phyloP scores from a whole-genome alignment of 2,888 invertebrate species.

The Rhagonycha fulva region DNA sequence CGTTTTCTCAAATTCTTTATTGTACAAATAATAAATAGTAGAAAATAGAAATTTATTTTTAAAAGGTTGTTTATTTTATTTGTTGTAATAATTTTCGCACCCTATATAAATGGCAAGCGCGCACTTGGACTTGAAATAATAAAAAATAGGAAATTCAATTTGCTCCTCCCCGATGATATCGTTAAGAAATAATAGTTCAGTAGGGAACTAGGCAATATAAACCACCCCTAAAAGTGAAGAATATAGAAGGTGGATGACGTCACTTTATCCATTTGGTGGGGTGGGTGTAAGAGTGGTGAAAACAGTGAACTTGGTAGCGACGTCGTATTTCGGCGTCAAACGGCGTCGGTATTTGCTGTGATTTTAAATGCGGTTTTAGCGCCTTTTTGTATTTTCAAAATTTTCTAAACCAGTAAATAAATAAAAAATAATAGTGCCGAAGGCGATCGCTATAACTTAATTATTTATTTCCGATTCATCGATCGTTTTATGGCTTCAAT shows the following conservation, averaged over 20 bases:
- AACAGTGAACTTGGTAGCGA: conserved; percentile 29
- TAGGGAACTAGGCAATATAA: conserved; percentile 44
- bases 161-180: conserved; percentile 10
- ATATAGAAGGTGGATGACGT: conserved; percentile 32
- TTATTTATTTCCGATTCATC: neutral
- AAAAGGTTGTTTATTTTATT: neutral
- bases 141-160: conserved; percentile 17
- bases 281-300: conserved; percentile 27
- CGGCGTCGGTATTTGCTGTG: conserved; percentile 17
- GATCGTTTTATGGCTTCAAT: neutral
- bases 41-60: neutral
- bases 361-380: conserved; percentile 5
- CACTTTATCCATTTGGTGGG: conserved; percentile 34
- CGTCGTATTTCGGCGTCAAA: conserved; percentile 29
- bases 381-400: conserved; percentile 4
- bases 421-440: too few species aligned
- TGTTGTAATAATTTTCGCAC: neutral
- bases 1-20: neutral
- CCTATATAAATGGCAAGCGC: neutral
- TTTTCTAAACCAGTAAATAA: neutral
- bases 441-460: too few species aligned
- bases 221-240: conserved; percentile 9
- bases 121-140: neutral
- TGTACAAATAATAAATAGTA: neutral
- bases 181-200: conserved; percentile 37